Conservation (phyloP, 2,113 vertebrate genomes). For the Antechinus stuartii region DNA sequence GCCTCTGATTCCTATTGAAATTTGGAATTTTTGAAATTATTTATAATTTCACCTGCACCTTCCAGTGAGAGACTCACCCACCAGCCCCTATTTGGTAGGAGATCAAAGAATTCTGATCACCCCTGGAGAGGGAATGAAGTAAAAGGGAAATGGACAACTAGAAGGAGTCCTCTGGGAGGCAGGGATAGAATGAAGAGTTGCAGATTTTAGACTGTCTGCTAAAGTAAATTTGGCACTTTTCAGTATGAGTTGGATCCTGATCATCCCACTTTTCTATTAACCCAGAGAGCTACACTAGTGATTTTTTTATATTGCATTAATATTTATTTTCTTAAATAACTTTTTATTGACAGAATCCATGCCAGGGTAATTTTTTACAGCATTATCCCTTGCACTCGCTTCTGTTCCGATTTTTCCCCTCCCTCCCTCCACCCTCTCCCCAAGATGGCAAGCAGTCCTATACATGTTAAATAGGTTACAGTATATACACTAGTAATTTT, state of each 20-base stretch:
- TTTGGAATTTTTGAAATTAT: background rate
- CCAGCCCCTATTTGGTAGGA: background rate
- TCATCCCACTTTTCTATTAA: background rate
- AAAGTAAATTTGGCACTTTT: background rate
- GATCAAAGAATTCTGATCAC: background rate
- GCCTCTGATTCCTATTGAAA: background rate
- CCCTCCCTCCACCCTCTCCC: no score
- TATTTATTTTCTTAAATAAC: no score
- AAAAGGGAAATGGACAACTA: background rate
- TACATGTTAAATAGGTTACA: no score
- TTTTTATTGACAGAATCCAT: no score
- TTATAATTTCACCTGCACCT: background rate
- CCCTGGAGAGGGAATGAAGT: no score
- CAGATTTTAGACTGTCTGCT: background rate
- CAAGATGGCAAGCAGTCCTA: no score
- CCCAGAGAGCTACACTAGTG: background rate
- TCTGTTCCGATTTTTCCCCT: no score
- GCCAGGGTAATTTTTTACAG: no score
- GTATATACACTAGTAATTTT: background rate
- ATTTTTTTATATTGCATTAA: no score
- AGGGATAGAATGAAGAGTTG: background rate
- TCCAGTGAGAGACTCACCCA: background rate
- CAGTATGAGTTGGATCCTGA: no score
- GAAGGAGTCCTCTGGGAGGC: background rate
- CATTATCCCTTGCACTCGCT: no score